phyloP scores from a whole-genome alignment of 2,888 invertebrate species.

The Bombylius major region DNA sequence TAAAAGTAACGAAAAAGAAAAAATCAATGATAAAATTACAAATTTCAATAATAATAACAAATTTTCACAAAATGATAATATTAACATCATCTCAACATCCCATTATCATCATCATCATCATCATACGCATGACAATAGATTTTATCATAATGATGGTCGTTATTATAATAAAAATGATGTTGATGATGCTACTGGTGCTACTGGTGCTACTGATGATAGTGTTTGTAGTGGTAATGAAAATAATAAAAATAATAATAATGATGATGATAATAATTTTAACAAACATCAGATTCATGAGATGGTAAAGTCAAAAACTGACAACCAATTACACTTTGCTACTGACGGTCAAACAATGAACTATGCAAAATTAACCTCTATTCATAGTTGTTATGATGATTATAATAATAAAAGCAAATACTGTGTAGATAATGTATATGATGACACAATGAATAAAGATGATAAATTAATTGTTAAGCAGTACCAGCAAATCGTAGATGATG shows the following conservation, averaged over 20 bases:
- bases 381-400: not conserved
- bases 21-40: not conserved
- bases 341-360: not conserved
- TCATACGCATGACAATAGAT: too few species aligned
- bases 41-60: not conserved
- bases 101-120: too few species aligned
- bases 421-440: not conserved
- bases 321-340: constrained; percentile 2
- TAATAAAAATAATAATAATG: not conserved
- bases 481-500: not conserved
- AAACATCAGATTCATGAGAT: not conserved
- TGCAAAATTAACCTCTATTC: not conserved
- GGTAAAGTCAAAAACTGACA: constrained; percentile 1
- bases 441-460: constrained; percentile 8
- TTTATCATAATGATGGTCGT: not conserved
- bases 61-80: not conserved
- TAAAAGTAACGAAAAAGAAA: not conserved
- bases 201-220: not conserved
- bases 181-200: not conserved
- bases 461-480: constrained; percentile 1
- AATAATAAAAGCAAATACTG: not conserved
- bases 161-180: not conserved
- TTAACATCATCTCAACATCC: not conserved
- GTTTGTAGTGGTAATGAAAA: not conserved
- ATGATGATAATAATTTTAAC: not conserved